These are phyloP conservation scores for Aphodius sticticus DNA, from an alignment of 2,888 invertebrate species.

Conservation along the genomic window DNA sequence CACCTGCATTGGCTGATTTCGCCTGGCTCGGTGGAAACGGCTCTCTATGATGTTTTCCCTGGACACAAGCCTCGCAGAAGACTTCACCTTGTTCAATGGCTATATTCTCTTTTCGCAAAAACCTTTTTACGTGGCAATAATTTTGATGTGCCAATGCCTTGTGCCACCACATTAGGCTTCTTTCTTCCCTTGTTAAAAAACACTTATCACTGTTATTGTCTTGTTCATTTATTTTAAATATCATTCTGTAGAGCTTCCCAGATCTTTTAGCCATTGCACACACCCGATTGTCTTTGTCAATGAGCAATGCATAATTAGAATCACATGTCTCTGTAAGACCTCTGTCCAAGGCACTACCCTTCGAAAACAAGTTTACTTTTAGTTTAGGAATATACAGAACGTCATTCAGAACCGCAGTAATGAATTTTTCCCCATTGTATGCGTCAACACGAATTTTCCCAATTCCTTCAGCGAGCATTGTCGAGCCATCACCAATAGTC, in stretches of 20 bases:
- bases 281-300: too few species aligned
- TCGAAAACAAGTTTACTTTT: slow-evolving; percentile 13
- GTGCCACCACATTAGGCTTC: slow-evolving; percentile 32
- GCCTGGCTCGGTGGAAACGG: slow-evolving; percentile 7
- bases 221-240: too few species aligned
- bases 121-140: background rate
- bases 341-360: background rate
- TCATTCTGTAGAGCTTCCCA: too few species aligned
- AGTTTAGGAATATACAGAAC: slow-evolving; percentile 8
- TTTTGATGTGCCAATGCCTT: slow-evolving; percentile 27
- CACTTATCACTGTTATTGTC: slow-evolving; percentile 16
- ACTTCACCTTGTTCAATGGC: slow-evolving; percentile 29
- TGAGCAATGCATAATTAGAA: too few species aligned
- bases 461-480: background rate
- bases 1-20: background rate
- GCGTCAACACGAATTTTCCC: background rate
- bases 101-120: background rate
- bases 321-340: too few species aligned
- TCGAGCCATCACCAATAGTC: background rate
- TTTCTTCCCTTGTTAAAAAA: slow-evolving; percentile 9
- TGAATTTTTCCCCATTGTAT: background rate
- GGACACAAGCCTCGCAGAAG: background rate
- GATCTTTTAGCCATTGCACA: too few species aligned
- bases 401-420: too few species aligned
- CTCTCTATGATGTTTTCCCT: slow-evolving; percentile 9